Evolutionary conservation across 2,888 invertebrate species (phyloP).

Genomic region (Allacma fusca): DNA sequence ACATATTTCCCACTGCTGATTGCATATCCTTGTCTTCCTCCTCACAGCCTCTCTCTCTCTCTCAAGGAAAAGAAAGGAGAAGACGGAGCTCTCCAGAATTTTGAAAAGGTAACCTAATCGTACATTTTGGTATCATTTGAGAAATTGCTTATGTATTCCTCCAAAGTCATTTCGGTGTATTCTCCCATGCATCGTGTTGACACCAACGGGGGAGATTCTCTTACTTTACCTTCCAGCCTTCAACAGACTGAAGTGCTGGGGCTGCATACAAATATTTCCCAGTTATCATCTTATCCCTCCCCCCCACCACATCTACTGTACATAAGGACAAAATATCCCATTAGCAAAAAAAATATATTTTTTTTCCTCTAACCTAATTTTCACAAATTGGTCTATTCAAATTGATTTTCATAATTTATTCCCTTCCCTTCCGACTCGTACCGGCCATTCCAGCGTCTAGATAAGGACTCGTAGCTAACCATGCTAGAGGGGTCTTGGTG

Average conservation of each 20-base stretch:
- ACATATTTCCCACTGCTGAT: conserved; percentile 10
- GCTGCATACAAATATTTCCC: conserved; percentile 14
- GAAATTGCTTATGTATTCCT: conserved; percentile 24
- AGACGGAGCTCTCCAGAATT: conserved; percentile 4
- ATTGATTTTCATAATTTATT: conserved; percentile 4
- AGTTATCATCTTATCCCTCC: not conserved
- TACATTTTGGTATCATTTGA: conserved; percentile 21
- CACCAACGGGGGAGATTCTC: conserved; percentile 5
- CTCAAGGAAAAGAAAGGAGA: not conserved
- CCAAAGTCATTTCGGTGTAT: conserved; percentile 19
- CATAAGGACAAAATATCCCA: not conserved
- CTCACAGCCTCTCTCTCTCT: not conserved
- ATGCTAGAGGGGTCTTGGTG: too few relatives aligned
- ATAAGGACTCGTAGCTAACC: too few relatives aligned
- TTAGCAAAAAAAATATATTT: not conserved
- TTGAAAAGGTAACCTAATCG: conserved; percentile 27
- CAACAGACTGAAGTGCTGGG: not conserved
- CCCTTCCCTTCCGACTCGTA: not conserved
- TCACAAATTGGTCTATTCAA: conserved; percentile 1
- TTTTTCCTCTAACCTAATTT: not conserved
- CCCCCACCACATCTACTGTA: not conserved
- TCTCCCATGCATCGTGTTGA: conserved; percentile 20
- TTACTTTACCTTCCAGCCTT: not conserved
- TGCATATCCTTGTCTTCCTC: not conserved
- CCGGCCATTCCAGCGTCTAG: not conserved